phyloP scores from a whole-genome alignment of 2,888 invertebrate genomes.

The Andricus quercusramuli region DNA sequence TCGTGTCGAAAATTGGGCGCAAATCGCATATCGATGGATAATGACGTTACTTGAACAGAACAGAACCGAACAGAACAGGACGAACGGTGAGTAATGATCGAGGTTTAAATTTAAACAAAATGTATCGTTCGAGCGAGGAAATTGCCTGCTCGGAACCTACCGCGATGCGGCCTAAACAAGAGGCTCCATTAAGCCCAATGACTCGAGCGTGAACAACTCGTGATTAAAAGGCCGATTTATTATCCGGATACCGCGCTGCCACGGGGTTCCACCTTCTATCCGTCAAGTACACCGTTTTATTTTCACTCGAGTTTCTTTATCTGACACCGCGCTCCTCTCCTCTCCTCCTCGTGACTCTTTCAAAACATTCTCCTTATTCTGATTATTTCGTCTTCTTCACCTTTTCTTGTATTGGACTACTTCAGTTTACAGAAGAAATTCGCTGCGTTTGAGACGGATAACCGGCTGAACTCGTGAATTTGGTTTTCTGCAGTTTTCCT shows the following conservation, averaged over 20 bases:
- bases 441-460: too few species aligned
- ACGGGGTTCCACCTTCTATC: slow-evolving; percentile 50
- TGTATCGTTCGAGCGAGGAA: slow-evolving; percentile 57
- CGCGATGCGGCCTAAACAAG: slow-evolving; percentile 71
- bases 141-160: slow-evolving; percentile 66
- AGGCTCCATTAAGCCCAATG: slow-evolving; percentile 70
- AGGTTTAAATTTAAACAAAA: slow-evolving; percentile 71
- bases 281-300: slow-evolving; percentile 51
- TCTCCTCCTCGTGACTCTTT: neutral
- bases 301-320: slow-evolving; percentile 48
- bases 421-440: neutral
- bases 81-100: slow-evolving; percentile 68
- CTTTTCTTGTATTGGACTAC: slow-evolving; percentile 5
- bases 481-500: too few species aligned
- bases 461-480: too few species aligned
- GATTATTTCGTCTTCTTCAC: slow-evolving; percentile 10
- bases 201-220: slow-evolving; percentile 69
- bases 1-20: slow-evolving; percentile 30
- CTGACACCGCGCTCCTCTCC: slow-evolving; percentile 22
- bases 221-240: slow-evolving; percentile 77
- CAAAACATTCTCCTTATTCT: slow-evolving; percentile 23
- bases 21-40: slow-evolving; percentile 35
- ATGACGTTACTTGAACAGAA: slow-evolving; percentile 24
- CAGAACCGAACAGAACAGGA: slow-evolving; percentile 10
- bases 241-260: slow-evolving; percentile 59